Base-by-base conservation (phyloP, 2,797 vertebrate species). In the Helicolenus hilgendorfi region DNA sequence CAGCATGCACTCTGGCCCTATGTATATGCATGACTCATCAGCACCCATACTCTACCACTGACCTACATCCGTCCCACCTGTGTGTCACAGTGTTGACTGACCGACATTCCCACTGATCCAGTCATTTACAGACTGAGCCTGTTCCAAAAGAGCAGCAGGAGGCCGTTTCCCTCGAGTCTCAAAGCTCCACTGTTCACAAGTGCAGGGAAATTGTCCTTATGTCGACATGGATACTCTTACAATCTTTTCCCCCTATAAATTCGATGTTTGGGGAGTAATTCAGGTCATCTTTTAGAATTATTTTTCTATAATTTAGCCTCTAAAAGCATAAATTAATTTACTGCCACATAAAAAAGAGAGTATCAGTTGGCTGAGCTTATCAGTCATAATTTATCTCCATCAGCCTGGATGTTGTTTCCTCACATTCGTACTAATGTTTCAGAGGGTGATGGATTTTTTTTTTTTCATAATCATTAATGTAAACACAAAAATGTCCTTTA, bases 21-120 rank as follows among this genome's bases (percentile, higher is more conserved):
- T 64, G 55, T 70, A 72, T 71, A 69, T 72, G 36, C 74, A 86
- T 95, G 94, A 95, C 83, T 96, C 92, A 95, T 92, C 91, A 90
- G 69, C 80, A 85, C 68, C 83, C 76, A 76, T 69, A 65, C 69
- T 72, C 78, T 53, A 45, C 41, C 41, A 20, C 7, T 45, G 94
- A 93, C 93, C 94, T 92, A 92, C 77, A 96, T 95, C 89, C 88
- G 87, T 94, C 86, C 81, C 90, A 96, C 93, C 92, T 95, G 92
- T 76, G 81, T 88, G 89, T 84, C 80, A 91, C 87, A 68, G 72
- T 62, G 55, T 49, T 53, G 22, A 85, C 83, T 94, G 94, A 92
- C 94, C 94, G 93, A 92, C 78, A 94, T 95, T 91, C 81, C 24
- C 79, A 38, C 85, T 88, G 93, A 92, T 91, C 87, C 69, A 69